Base-by-base conservation (phyloP, 1,140 invertebrate genomes). In the Helicorthomorpha holstii region DNA sequence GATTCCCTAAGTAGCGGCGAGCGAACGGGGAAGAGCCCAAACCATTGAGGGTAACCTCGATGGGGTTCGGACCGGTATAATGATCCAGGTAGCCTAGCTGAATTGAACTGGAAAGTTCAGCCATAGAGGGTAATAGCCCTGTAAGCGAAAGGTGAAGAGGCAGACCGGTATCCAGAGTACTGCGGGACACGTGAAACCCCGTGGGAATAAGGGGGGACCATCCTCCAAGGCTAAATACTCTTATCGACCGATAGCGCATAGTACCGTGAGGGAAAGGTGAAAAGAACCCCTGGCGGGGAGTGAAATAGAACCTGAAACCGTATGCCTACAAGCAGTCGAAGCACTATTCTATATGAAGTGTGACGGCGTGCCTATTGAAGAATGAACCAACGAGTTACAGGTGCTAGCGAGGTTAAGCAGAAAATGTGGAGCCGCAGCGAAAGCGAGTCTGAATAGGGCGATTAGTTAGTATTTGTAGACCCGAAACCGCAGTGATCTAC, bases 201-300 rank as follows among this genome's bases (percentile, higher is more conserved):
- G 62, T 64, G 19, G 56, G 63, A 64, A 64, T 50, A 46, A 58
- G 56, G 52, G 55, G 55, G 58, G 59, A 67, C 60, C 65, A 64
- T 46, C 58, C 56, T 48, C 55, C 49, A 67, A 66, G 63, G 56
- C 65, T 66, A 66, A 67, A 60, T 68, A 66, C 64, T 65, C 50
- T n/a, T 56, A 44, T n/a, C 52, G 59, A 67, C 65, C 64, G 65
- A 65, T 67, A 65, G 63, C 54, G 64, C 58, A 64, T 26, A 65
- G 63, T 66, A 61, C 57, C 58, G 58, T 60, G 58, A 60, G 56
- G 57, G 60, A 61, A 61, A 63, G 60, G 54, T 48, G 59, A 60
- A 64, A 64, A 60, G 61, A 48, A 64, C 61, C 60, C 53, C 58
- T 49, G 14, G 38, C 58, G 54, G 62, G 59, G 62, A 60, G 60